Evolutionary conservation across 2,888 invertebrate genomes (phyloP).

Genomic region (Chrysina gloriosa): DNA sequence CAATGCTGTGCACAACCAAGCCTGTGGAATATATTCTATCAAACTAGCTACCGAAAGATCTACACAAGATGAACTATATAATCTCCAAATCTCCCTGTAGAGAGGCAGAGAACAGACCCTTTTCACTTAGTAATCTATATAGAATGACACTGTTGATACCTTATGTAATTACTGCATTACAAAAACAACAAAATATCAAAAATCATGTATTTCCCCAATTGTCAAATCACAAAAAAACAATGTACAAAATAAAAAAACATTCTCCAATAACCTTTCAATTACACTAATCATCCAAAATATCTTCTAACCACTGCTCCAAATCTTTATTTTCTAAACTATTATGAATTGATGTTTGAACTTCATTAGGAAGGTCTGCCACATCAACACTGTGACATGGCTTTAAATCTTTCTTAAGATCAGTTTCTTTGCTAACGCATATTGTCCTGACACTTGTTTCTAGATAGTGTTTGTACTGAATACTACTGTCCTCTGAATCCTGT

Average conservation of each 20-base stretch:
- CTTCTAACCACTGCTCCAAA: constrained; percentile 55
- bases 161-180: too few species aligned
- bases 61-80: background rate
- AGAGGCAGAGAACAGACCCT: too few species aligned
- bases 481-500: constrained; percentile 25
- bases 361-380: background rate
- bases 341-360: background rate
- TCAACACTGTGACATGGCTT: background rate
- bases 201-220: too few species aligned
- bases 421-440: constrained; percentile 3
- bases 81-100: too few species aligned
- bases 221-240: too few species aligned
- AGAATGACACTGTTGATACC: too few species aligned
- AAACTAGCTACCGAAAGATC: background rate
- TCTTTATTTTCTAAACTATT: constrained; percentile 40
- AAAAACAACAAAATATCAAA: too few species aligned
- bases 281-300: constrained; percentile 54
- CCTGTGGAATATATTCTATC: background rate
- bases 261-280: too few species aligned
- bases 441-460: constrained; percentile 15
- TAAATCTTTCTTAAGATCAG: background rate
- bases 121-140: too few species aligned
- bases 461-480: background rate
- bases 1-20: background rate
- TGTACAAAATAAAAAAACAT: too few species aligned